phyloP scores from a whole-genome alignment of 2,888 invertebrate species.

The Serrognathus titanus region DNA sequence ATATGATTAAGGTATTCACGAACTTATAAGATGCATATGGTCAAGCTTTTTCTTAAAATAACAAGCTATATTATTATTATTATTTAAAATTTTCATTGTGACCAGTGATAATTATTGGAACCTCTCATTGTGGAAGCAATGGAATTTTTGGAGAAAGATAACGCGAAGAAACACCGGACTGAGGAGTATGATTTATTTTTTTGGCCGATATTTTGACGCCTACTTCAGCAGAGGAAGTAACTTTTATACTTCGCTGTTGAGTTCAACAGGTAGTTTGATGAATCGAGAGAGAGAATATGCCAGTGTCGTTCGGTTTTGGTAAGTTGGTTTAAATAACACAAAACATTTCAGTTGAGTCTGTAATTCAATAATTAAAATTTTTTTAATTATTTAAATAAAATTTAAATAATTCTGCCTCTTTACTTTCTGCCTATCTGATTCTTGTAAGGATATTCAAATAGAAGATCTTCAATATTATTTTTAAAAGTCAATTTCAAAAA shows the following conservation, averaged over 20 bases:
- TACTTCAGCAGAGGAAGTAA: slow-evolving; percentile 64
- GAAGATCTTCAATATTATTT: too few species aligned
- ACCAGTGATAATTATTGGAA: slow-evolving; percentile 33
- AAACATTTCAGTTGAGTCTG: not conserved
- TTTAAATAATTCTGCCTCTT: too few species aligned
- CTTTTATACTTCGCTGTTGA: slow-evolving; percentile 65
- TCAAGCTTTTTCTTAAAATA: too few species aligned
- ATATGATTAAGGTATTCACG: too few species aligned
- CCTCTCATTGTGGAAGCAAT: slow-evolving; percentile 60
- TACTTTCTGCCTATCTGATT: too few species aligned
- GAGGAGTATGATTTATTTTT: slow-evolving; percentile 62
- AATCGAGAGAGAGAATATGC: slow-evolving; percentile 60
- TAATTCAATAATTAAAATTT: not conserved
- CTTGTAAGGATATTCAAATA: too few species aligned
- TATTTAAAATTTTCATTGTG: too few species aligned
- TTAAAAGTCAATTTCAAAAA: too few species aligned
- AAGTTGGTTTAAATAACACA: slow-evolving; percentile 35
- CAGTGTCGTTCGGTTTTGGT: slow-evolving; percentile 65
- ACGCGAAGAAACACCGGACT: slow-evolving; percentile 64
- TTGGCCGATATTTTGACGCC: slow-evolving; percentile 58
- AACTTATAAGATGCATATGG: not conserved
- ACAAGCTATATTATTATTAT: too few species aligned
- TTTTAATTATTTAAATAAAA: too few species aligned
- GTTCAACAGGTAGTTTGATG: slow-evolving; percentile 62
- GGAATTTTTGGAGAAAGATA: slow-evolving; percentile 63